A percentile compares a stretch with the other conserved stretches of the same genome.
Evolutionary conservation across 2,113 vertebrate genomes (phyloP).

Genomic region (Morone chrysops): DNA sequence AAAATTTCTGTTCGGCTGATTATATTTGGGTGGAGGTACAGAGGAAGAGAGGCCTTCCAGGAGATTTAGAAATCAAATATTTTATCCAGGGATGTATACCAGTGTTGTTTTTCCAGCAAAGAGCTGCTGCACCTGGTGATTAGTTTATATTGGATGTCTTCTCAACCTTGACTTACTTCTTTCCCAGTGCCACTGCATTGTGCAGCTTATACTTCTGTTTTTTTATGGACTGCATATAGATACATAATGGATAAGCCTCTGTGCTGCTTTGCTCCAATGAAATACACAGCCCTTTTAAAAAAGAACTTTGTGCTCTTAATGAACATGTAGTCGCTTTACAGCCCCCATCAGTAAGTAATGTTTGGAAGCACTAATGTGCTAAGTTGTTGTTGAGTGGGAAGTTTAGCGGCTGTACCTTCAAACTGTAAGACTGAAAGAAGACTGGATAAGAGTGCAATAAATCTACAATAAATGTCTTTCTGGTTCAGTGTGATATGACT

Average conservation of each 20-base stretch:
- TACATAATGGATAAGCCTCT: not conserved
- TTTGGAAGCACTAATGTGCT: not conserved
- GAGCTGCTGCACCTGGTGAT: conserved; percentile 9
- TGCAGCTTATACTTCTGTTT: not conserved
- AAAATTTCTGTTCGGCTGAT: conserved; percentile 1
- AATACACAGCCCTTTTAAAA: no score
- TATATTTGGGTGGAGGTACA: not conserved
- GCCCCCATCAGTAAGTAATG: not conserved
- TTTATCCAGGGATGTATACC: not conserved
- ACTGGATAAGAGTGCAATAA: not conserved
- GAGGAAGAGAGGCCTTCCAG: not conserved
- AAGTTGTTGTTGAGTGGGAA: not conserved
- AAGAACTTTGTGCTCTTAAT: not conserved
- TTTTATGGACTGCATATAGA: not conserved
- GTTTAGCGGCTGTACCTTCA: not conserved
- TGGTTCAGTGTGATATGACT: not conserved
- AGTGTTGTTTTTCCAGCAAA: not conserved
- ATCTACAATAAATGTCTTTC: not conserved
- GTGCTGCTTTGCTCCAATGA: not conserved
- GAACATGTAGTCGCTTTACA: not conserved
- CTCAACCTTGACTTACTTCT: not conserved
- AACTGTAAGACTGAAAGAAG: not conserved
- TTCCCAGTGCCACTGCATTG: not conserved
- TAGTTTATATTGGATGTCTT: not conserved
- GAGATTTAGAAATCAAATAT: conserved; percentile 8